Base-by-base conservation (phyloP, 2,888 invertebrate species). In the Azorinus chamasolen region DNA sequence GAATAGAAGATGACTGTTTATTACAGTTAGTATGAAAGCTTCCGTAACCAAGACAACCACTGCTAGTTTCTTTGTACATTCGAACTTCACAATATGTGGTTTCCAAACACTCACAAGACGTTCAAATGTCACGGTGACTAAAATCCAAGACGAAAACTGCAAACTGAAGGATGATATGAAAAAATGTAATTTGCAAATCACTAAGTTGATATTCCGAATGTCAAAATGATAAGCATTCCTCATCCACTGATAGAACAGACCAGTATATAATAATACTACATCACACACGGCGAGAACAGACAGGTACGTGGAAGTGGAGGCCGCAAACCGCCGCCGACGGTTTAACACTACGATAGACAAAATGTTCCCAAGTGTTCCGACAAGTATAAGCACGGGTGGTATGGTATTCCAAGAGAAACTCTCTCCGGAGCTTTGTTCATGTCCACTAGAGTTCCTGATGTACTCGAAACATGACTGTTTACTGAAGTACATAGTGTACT, bases 131-230 rank as follows among this genome's bases (percentile, higher is more conserved):
- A 90, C 84, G 20, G 85, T 82, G 32, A 87, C 88, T 16, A 90
- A 79, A 14, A 88, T 79, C 89, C 89, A 89, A 2, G 85, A 85
- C n/a, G 87, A 86, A 16, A 83, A 72, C 62, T 90, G 84, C 8
- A 85, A 55, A 12, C 79, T 64, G 25, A 79, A 74, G 55, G 87
- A 87, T 18, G 86, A 80, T 45, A 86, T 24, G 59, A 77, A 85
- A 6, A 74, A 46, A 70, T 88, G 83, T 1, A 87, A 46, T 75
- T 87, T 82, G 50, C 87, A 87, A 8, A 59, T 43, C 3, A 45
- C 45, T 10, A 46, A 57, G 25, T 64, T 75, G 1, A 66, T 1
- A 8, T 57, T 24, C 45, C 88, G 75, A 45, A 88, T 45, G 54
- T 88, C 88, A 39, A 72, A 41, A 0, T 62, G 57, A 10, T 59